These are phyloP conservation scores for Herminia tarsipennalis DNA, from an alignment of 2,888 invertebrate species.

Conservation along the genomic window DNA sequence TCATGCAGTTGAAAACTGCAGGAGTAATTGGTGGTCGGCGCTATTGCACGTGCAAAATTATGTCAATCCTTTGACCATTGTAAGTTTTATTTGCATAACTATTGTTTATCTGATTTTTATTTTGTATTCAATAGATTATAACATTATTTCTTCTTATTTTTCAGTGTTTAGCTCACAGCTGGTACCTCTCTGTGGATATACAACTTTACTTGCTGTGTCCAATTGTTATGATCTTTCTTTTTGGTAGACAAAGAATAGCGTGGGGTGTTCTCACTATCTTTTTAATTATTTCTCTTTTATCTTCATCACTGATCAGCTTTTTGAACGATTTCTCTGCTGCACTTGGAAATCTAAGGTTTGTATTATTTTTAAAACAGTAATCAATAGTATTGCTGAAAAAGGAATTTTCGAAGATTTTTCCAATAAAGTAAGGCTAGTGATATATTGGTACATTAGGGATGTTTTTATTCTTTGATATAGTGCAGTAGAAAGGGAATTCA, in stretches of 20 bases:
- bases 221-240: constrained; percentile 54
- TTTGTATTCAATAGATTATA: too few relatives aligned
- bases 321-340: constrained; percentile 62
- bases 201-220: constrained; percentile 64
- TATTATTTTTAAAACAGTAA: too few relatives aligned
- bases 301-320: constrained; percentile 58
- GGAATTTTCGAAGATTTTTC: too few relatives aligned
- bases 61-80: constrained; percentile 54
- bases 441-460: too few relatives aligned
- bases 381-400: too few relatives aligned
- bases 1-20: constrained; percentile 57
- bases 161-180: constrained; percentile 61
- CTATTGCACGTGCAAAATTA: constrained; percentile 82
- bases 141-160: too few relatives aligned
- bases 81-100: too few relatives aligned
- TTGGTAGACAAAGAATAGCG: constrained; percentile 47
- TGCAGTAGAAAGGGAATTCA: too few relatives aligned
- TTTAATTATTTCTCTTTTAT: constrained; percentile 48
- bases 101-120: too few relatives aligned
- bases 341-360: constrained; percentile 68
- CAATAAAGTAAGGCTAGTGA: too few relatives aligned
- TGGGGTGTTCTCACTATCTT: constrained; percentile 47
- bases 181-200: constrained; percentile 68
- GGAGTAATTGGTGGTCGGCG: constrained; percentile 77
- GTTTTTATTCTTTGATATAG: too few relatives aligned